Evolutionary conservation across 2,888 invertebrate species (phyloP), one percentile per base, ranked within the genome.

Genomic region (Caenorhabditis virilis): DNA sequence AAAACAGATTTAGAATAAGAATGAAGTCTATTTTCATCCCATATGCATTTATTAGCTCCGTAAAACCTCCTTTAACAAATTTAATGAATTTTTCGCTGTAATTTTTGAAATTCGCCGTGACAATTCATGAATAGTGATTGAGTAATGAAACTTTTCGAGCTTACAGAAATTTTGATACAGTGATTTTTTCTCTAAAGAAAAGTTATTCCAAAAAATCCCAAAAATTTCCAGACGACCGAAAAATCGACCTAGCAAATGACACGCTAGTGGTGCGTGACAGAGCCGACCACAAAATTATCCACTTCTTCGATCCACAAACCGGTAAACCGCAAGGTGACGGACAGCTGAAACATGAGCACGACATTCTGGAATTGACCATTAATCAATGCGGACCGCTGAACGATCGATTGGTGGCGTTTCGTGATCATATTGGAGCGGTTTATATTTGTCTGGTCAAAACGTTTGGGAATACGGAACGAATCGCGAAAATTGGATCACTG

Each of bases 221-320:
- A 30, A 20, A 5, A 20, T n/a, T 39, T 52, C 53, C 27, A 59
- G 69, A 57, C 20, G 57, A 66, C 16, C n/a, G 60, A 11, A 68
- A 90, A 9, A 88, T 94, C 15, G 90, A 92, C 0, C 84, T 98
- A 36, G 91, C 92, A 22, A 89, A 90, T 38, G 95, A 98, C 84
- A 89, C 91, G 1, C 85, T 97, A 16, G 92, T 91, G 45, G 88
- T 93, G 41, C 87, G 93, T 35, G 93, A 95, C 85, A 90, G 90
- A 74, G 87, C 88, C 15, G 93, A 95, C 84, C 88, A 89, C 57
- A 92, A 91, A 86, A 84, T 92, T 91, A 42, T 82, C 5, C 78
- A 80, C 36, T 62, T 94, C 0, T 90, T 94, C 79, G 95, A 97
- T 81, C 87, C 94, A 1, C 88, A 88, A 0, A 89, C 88, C 58